Conservation (phyloP, 2,113 vertebrate genomes). For the Lepisosteus osseus region DNA sequence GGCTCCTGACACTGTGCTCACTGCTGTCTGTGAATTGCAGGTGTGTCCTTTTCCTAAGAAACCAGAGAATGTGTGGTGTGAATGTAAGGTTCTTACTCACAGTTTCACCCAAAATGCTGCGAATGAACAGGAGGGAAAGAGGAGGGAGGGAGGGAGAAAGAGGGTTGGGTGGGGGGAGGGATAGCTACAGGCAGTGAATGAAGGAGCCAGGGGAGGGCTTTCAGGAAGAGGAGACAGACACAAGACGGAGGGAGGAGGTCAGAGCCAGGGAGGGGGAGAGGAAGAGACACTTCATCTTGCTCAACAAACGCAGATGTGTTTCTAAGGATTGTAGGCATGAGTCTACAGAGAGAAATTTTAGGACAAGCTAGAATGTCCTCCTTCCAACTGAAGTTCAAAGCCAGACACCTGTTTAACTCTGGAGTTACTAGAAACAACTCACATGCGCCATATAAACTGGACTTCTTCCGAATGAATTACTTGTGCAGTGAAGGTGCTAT, state of each 20-base stretch:
- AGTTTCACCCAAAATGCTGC: not conserved
- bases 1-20: too few species aligned
- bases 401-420: too few species aligned
- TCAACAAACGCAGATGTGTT: too few species aligned
- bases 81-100: not conserved
- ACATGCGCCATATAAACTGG: too few species aligned
- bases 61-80: not conserved
- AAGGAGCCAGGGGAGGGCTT: not conserved
- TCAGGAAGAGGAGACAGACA: not conserved
- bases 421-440: too few species aligned
- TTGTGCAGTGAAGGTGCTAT: too few species aligned
- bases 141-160: not conserved
- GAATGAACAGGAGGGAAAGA: not conserved
- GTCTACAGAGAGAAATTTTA: too few species aligned
- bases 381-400: too few species aligned
- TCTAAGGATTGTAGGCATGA: too few species aligned
- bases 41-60: conserved; percentile 6
- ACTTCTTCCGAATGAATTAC: too few species aligned
- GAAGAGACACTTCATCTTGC: not conserved
- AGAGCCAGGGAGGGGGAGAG: not conserved
- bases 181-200: not conserved
- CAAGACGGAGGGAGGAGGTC: not conserved
- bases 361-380: too few species aligned
- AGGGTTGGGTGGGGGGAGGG: not conserved
- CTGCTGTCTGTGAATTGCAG: not conserved